phyloP scores from a whole-genome alignment of 2,888 invertebrate species.

The Acleris emargana region DNA sequence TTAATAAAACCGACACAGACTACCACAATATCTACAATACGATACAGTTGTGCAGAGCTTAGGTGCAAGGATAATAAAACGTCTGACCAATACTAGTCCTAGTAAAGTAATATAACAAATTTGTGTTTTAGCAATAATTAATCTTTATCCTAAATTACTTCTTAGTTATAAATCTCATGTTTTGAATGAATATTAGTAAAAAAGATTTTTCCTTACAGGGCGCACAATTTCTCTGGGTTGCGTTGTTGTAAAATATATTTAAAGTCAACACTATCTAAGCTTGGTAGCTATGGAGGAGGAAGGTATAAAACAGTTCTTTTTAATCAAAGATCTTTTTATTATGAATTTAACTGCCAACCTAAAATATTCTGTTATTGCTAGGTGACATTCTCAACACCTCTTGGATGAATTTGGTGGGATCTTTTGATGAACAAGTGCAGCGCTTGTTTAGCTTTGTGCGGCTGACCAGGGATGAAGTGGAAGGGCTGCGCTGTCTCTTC shows the following conservation, averaged over 20 bases:
- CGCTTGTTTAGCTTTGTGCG: slow-evolving; percentile 60
- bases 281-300: neutral
- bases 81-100: too few species aligned
- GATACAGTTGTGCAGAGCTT: too few species aligned
- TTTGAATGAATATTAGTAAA: neutral
- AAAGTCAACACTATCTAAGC: neutral
- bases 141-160: too few species aligned
- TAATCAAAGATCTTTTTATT: neutral
- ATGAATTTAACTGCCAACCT: neutral
- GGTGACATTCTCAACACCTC: slow-evolving; percentile 47
- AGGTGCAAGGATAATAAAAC: too few species aligned
- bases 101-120: too few species aligned
- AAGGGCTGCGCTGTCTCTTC: slow-evolving; percentile 58
- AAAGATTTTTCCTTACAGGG: neutral
- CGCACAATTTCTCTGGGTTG: neutral
- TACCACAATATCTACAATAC: too few species aligned
- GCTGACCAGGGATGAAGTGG: slow-evolving; percentile 54
- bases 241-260: neutral
- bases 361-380: slow-evolving; percentile 35
- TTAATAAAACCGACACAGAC: too few species aligned
- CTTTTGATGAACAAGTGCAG: slow-evolving; percentile 67
- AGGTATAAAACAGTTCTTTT: neutral
- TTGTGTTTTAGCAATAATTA: too few species aligned
- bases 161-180: neutral
- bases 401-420: slow-evolving; percentile 49